Base-by-base conservation (phyloP, 2,797 vertebrate species). In the Phataginus tetradactyla region DNA sequence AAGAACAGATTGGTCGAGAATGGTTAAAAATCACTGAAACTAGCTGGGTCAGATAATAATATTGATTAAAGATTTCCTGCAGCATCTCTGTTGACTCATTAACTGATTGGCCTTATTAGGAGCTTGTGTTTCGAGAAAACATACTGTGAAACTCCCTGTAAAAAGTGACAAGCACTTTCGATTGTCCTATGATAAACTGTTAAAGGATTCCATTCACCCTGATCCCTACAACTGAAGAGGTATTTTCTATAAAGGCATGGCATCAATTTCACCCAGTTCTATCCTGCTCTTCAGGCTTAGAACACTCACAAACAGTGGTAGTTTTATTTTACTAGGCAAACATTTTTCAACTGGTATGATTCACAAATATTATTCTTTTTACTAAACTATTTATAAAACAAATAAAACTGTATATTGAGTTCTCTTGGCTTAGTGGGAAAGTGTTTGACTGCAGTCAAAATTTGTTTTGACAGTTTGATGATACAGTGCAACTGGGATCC, bases 381-480 rank as follows among this genome's bases (percentile, higher is more conserved):
- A 92, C 77, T 42, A 49, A 96, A 95, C 53, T 98, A 92, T 96
- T 96, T 95, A 90, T 97, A 96, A 95, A 88, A 90, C 95, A 95
- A 93, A 95, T 94, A 92, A 89, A 93, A 91, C 83, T 96, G 94
- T 94, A 94, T 97, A 84, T 78, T 95, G 96, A 81, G 78, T 71
- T 96, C 93, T 68, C 39, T 66, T 90, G 95, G 88, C 94, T 94
- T 94, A 95, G 55, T 61, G 39, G 72, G 68, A 90, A 95, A 96
- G 84, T 96, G 95, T 97, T 93, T 97, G 95, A 90, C 85, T 78
- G 42, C 7, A 83, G 91, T 96, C 93, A 97, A 86, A 94, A 94
- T 86, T 77, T 97, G 90, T 94, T 96, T 94, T 94, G 90, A 97
- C 80, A 74, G 32, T 75, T 90, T 57, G 68, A 51, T 83, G 51